These are phyloP conservation scores for Hermetia illucens DNA, from an alignment of 1,140 invertebrate genomes.

Conservation along the genomic window DNA sequence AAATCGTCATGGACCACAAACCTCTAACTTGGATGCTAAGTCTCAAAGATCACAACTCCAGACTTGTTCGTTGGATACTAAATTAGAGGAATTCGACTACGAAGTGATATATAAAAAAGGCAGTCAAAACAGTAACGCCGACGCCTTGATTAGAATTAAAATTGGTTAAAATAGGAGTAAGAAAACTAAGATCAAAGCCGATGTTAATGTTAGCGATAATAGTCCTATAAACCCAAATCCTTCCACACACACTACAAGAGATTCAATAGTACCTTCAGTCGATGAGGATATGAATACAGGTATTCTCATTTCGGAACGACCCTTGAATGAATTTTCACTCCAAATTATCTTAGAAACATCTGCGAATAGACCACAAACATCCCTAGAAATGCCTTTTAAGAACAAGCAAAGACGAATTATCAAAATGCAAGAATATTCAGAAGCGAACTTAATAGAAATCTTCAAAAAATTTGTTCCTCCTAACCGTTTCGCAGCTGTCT, in stretches of 20 bases:
- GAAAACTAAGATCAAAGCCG: no score
- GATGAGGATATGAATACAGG: background rate
- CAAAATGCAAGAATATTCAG: background rate
- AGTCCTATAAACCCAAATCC: background rate
- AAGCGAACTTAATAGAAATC: background rate
- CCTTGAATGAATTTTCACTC: slow-evolving; percentile 3
- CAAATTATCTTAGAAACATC: slow-evolving; percentile 1
- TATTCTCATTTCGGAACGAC: slow-evolving; percentile 3
- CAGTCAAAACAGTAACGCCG: slow-evolving; percentile 17
- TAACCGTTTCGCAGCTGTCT: no score
- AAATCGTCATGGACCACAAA: slow-evolving; percentile 35
- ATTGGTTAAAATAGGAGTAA: no score
- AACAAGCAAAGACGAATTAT: background rate
- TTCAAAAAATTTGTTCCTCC: no score
- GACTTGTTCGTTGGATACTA: slow-evolving; percentile 13
- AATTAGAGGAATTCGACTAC: slow-evolving; percentile 15
- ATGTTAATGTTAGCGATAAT: background rate
- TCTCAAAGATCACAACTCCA: slow-evolving; percentile 20
- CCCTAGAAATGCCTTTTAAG: background rate
- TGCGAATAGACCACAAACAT: background rate
- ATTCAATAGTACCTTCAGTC: background rate
- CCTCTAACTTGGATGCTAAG: slow-evolving; percentile 28
- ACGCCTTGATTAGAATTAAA: slow-evolving; percentile 13
- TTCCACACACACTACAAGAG: no score
- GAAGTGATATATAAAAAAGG: slow-evolving; percentile 28